These are phyloP conservation scores for Volucella inflata DNA, from an alignment of 2,888 invertebrate species.

Conservation along the genomic window DNA sequence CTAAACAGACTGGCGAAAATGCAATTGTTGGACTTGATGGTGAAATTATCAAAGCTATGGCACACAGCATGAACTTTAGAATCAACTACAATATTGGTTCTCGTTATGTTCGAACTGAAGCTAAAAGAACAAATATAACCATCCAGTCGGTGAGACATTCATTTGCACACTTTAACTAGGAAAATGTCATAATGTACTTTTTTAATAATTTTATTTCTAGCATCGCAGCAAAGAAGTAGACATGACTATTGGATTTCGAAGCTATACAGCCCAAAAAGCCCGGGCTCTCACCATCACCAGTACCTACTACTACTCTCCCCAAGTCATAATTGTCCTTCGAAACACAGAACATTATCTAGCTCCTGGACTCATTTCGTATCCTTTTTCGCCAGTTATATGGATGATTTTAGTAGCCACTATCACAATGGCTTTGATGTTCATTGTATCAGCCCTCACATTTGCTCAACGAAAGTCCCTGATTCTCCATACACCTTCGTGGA, in stretches of 20 bases:
- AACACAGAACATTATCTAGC: slow-evolving; percentile 69
- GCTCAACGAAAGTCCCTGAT: background rate
- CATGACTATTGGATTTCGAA: slow-evolving; percentile 77
- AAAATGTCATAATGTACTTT: background rate
- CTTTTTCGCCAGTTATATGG: slow-evolving; percentile 72
- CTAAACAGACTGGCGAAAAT: slow-evolving; percentile 25
- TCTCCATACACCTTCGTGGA: background rate
- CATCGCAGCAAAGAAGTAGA: slow-evolving; percentile 73
- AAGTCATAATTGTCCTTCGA: slow-evolving; percentile 76
- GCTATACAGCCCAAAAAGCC: slow-evolving; percentile 68
- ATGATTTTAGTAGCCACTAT: slow-evolving; percentile 54
- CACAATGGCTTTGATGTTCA: background rate
- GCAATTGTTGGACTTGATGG: slow-evolving; percentile 76
- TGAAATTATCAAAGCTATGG: slow-evolving; percentile 73
- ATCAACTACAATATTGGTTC: slow-evolving; percentile 46
- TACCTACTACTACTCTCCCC: slow-evolving; percentile 76
- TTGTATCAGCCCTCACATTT: background rate
- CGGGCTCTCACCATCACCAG: slow-evolving; percentile 76
- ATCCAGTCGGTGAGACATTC: slow-evolving; percentile 25
- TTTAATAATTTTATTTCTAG: slow-evolving; percentile 47
- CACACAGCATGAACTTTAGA: slow-evolving; percentile 77
- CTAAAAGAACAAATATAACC: slow-evolving; percentile 13
- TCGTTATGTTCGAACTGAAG: background rate
- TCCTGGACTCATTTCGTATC: slow-evolving; percentile 61
- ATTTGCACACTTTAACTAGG: background rate